A percentile compares a stretch with the other conserved stretches of the same genome.
phyloP scores from a whole-genome alignment of 2,113 vertebrate species.

The Clarias magur region DNA sequence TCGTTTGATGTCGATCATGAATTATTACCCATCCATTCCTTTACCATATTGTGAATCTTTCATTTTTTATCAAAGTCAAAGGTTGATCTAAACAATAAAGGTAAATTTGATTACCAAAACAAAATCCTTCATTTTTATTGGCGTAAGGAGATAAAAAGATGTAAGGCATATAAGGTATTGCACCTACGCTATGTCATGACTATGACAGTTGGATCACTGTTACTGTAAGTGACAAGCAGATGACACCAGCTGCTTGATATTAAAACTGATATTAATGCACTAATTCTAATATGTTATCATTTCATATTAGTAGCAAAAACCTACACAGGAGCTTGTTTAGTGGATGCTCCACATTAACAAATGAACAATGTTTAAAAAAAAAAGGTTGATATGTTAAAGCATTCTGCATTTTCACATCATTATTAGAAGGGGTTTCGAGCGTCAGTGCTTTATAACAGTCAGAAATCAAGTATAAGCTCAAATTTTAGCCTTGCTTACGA shows the following conservation, averaged over 20 bases:
- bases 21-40: background rate
- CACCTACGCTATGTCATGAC: background rate
- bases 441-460: background rate
- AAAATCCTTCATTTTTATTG: background rate
- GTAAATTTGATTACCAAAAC: background rate
- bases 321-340: background rate
- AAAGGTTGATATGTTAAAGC: background rate
- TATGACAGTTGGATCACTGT: background rate
- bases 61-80: background rate
- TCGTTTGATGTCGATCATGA: slow-evolving; percentile 4
- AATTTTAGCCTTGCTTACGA: background rate
- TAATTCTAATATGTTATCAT: background rate
- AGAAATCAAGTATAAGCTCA: background rate
- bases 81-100: background rate
- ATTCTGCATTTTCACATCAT: background rate
- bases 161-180: background rate
- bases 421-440: background rate
- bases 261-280: background rate
- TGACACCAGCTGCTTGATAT: background rate
- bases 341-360: background rate
- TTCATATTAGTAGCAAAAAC: background rate
- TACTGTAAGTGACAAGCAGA: background rate
- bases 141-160: background rate
- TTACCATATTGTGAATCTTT: slow-evolving; percentile 14
- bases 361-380: background rate